Conservation (phyloP, 2,797 vertebrate genomes). For the Gymnoscopelus braueri region DNA sequence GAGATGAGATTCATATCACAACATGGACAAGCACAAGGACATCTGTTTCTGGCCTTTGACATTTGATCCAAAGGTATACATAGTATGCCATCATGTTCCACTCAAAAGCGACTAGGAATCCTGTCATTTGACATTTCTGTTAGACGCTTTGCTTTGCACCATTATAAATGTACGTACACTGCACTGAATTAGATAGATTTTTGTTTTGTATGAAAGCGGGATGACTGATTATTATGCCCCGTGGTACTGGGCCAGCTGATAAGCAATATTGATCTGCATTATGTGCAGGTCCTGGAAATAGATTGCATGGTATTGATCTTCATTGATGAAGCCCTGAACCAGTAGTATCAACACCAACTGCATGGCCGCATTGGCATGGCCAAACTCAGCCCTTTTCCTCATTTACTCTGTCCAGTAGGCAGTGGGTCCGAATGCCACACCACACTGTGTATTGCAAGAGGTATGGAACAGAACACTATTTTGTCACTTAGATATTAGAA, state of each 20-base stretch:
- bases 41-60: no score
- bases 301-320: conserved; percentile 35
- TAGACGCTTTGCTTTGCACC: neutral
- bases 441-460: neutral
- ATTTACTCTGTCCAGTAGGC: neutral
- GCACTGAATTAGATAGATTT: conserved; percentile 41
- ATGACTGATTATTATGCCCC: conserved; percentile 15
- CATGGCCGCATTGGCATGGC: conserved; percentile 11
- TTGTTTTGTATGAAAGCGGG: conserved; percentile 21
- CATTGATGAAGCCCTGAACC: conserved; percentile 45
- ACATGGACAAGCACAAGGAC: neutral
- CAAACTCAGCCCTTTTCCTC: neutral
- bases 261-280: conserved; percentile 10
- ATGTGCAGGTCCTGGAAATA: conserved; percentile 16
- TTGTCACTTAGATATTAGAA: neutral
- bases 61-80: neutral
- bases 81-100: neutral
- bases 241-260: conserved; percentile 47
- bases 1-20: conserved; percentile 38
- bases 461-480: no score
- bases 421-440: neutral
- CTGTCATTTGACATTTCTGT: neutral
- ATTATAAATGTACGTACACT: conserved; percentile 16
- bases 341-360: conserved; percentile 4
- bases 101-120: no score